Conservation (phyloP, 2,888 invertebrate genomes). For the Limnephilus marmoratus region DNA sequence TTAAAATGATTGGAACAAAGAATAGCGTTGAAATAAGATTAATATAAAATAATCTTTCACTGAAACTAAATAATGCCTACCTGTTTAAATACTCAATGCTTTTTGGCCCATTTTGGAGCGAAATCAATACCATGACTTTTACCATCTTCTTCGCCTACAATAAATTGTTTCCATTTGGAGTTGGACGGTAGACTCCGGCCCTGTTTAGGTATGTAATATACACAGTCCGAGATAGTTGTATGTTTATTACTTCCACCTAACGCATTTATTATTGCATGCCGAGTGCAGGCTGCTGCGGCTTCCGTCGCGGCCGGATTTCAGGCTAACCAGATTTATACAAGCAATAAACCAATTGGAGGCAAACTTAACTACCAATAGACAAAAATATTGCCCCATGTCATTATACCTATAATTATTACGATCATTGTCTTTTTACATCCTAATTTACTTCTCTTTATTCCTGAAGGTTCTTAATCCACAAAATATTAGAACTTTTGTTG, state of each 20-base stretch:
- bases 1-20: too few species aligned
- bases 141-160: neutral
- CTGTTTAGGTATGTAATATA: neutral
- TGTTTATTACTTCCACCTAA: neutral
- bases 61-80: too few species aligned
- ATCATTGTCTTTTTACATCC: neutral
- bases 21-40: too few species aligned
- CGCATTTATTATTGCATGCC: neutral
- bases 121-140: neutral
- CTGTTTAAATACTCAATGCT: neutral
- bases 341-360: neutral
- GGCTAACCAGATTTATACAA: neutral
- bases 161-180: neutral
- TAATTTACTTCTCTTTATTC: neutral
- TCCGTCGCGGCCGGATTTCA: neutral
- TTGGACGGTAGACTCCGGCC: neutral
- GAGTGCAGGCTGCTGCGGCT: neutral
- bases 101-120: neutral
- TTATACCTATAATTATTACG: neutral
- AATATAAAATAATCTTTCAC: too few species aligned
- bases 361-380: neutral
- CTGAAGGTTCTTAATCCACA: neutral
- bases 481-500: neutral
- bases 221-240: neutral
- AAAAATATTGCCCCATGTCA: neutral